These are phyloP conservation scores for Macropis europaea DNA, from an alignment of 2,888 invertebrate species.

Conservation along the genomic window DNA sequence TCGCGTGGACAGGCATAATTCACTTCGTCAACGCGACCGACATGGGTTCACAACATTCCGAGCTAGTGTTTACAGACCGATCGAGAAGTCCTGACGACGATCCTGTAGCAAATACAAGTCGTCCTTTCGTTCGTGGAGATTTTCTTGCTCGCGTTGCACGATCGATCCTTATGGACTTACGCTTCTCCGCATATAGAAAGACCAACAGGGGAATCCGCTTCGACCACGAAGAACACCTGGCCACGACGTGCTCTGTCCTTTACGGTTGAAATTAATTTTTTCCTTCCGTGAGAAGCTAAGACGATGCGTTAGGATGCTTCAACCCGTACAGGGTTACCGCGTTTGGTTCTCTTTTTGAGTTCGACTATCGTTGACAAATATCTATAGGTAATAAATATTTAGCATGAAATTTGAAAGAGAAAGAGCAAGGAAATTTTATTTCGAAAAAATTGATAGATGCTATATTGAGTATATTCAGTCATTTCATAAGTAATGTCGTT, in stretches of 20 bases:
- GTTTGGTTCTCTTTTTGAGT: too few relatives aligned
- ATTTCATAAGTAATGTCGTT: too few relatives aligned
- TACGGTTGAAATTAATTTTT: conserved; percentile 18
- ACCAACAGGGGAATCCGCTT: conserved; percentile 25
- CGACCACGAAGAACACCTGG: conserved; percentile 31
- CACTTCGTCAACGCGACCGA: conserved; percentile 27
- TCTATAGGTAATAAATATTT: too few relatives aligned
- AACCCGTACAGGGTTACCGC: too few relatives aligned
- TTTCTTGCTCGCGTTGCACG: conserved; percentile 39
- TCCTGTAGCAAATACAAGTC: conserved; percentile 50
- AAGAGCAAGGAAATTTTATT: too few relatives aligned
- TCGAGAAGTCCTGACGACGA: conserved; percentile 25
- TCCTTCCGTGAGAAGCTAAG: too few relatives aligned
- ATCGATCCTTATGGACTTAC: conserved; percentile 48
- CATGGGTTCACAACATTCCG: conserved; percentile 38
- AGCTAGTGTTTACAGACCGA: conserved; percentile 49
- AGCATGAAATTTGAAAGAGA: too few relatives aligned
- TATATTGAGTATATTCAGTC: too few relatives aligned
- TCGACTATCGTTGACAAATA: too few relatives aligned
- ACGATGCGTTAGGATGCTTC: too few relatives aligned
- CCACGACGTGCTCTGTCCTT: conserved; percentile 22
- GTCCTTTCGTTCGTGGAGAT: conserved; percentile 45
- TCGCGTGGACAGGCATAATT: conserved; percentile 46
- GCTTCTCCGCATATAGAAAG: conserved; percentile 44
- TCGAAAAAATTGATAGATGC: too few relatives aligned